phyloP scores from a whole-genome alignment of 2,888 invertebrate genomes.

The Acleris laterana region DNA sequence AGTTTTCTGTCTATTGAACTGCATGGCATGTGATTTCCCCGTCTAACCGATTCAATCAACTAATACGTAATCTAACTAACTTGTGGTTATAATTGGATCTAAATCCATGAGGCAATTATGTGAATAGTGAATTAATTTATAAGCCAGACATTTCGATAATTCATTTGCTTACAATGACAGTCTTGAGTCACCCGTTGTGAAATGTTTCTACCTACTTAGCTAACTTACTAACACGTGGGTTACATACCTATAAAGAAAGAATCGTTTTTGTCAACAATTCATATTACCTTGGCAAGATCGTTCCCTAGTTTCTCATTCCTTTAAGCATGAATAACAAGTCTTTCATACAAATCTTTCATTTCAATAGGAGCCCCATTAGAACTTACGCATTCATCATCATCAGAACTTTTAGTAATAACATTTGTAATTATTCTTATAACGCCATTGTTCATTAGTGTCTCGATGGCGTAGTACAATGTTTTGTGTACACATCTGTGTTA shows the following conservation, averaged over 20 bases:
- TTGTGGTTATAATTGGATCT: not conserved
- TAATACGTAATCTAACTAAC: not conserved
- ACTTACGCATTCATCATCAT: too few relatives aligned
- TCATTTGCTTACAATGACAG: constrained; percentile 62
- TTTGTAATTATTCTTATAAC: too few relatives aligned
- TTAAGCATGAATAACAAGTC: too few relatives aligned
- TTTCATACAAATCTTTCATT: too few relatives aligned
- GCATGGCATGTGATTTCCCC: not conserved
- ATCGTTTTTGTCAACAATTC: not conserved
- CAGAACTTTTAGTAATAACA: too few relatives aligned
- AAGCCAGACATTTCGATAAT: constrained; percentile 32
- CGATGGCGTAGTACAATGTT: too few relatives aligned
- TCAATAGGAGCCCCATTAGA: too few relatives aligned
- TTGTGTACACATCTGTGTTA: constrained; percentile 9
- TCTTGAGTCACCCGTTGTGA: constrained; percentile 35
- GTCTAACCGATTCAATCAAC: too few relatives aligned
- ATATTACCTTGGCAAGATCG: not conserved
- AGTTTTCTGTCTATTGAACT: not conserved
- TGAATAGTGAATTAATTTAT: constrained; percentile 14
- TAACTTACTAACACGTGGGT: not conserved
- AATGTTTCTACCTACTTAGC: constrained; percentile 15
- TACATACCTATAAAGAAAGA: not conserved
- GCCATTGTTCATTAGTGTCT: too few relatives aligned
- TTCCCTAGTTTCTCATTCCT: not conserved
- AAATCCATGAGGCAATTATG: constrained; percentile 2